These are phyloP conservation scores for Dinocampus coccinellae DNA, from an alignment of 2,888 invertebrate genomes.

Conservation along the genomic window DNA sequence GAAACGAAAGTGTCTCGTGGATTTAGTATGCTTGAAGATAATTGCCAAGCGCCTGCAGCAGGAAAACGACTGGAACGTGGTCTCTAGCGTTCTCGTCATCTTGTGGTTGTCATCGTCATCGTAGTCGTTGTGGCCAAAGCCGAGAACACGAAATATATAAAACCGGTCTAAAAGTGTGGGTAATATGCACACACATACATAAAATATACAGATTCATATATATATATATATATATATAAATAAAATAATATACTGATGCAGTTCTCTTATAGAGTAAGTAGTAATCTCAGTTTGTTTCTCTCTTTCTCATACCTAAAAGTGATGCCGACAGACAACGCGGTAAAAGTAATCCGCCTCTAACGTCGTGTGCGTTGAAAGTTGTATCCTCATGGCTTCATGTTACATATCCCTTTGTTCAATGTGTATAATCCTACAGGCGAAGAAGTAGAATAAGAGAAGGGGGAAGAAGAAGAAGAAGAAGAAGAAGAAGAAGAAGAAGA, in stretches of 20 bases:
- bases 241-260: not conserved
- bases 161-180: slow-evolving; percentile 29
- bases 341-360: slow-evolving; percentile 19
- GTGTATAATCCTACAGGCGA: slow-evolving; percentile 47
- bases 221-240: not conserved
- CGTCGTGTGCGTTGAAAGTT: slow-evolving; percentile 10
- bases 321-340: slow-evolving; percentile 27
- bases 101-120: no score
- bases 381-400: slow-evolving; percentile 32
- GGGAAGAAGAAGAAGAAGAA: no score
- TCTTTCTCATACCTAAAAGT: slow-evolving; percentile 32
- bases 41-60: slow-evolving; percentile 17
- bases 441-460: no score
- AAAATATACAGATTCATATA: slow-evolving; percentile 8
- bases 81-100: no score
- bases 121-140: slow-evolving; percentile 6
- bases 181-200: slow-evolving; percentile 27
- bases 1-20: slow-evolving; percentile 21
- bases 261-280: not conserved
- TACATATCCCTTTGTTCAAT: slow-evolving; percentile 51
- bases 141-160: slow-evolving; percentile 24
- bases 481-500: no score
- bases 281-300: slow-evolving; percentile 13
- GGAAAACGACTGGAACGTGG: slow-evolving; percentile 18
- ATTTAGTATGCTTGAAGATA: slow-evolving; percentile 30